Base-by-base conservation (phyloP, 2,113 vertebrate species). In the Motacilla tschutschensis region DNA sequence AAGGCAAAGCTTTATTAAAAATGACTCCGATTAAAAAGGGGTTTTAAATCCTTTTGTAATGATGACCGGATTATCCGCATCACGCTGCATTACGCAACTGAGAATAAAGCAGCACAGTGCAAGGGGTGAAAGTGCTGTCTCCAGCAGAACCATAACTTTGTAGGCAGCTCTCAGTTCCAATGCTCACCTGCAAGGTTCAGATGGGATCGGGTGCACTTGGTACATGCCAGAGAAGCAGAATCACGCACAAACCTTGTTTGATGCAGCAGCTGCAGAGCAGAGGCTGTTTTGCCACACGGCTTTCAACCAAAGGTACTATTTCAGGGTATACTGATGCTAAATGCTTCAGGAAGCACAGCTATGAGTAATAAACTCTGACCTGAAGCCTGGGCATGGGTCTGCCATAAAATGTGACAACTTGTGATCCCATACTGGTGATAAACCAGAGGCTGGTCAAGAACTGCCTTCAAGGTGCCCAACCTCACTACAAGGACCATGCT, bases 31-130 rank as follows among this genome's bases (percentile, higher is more conserved):
- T 89, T 88, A 54, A 79, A 88, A 90, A 64, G 31, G 40, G 87
- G 31, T 58, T 90, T 91, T 33, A 87, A 94, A 90, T 87, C 90
- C 75, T 67, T 77, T 65, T 89, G 84, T 81, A 79, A 83, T 7
- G 21, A 81, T 19, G 64, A 80, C 35, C 0, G 14, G 91, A 93
- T 91, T 94, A 95, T 82, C 83, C 1, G 1, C 50, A 79, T 92
- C 90, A 85, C 0, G 1, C 66, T 72, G 79, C 43, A 36, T 93
- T 94, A 93, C 1, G 64, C 83, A 92, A 92, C 62, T 35, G 46
- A 44, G 69, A 76, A 78, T 65, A 91, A 91, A 66, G 58, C 55
- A 72, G 66, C 35, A 74, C 24, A 74, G 41, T 91, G 70, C 76
- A 63, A 77, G 64, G 14, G 24, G 20, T 33, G 69, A 55, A 84